Evolutionary conservation across 2,888 invertebrate genomes (phyloP).

Genomic region (Mallateleia sp.): DNA sequence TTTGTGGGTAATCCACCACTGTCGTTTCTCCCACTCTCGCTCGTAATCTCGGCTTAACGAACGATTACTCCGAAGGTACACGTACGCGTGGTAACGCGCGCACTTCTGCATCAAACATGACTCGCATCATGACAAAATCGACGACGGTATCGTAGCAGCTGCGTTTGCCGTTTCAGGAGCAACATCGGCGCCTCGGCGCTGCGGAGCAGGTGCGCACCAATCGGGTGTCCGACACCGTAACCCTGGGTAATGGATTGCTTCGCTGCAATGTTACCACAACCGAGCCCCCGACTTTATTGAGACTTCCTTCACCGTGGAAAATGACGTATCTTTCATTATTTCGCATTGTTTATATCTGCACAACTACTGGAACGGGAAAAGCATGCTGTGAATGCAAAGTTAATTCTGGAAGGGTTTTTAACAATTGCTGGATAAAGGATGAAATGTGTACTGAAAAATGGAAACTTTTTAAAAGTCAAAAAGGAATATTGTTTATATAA

Average conservation of each 20-base stretch:
- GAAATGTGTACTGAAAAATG: too few species aligned
- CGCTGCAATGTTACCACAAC: slow-evolving; percentile 20
- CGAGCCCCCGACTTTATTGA: slow-evolving; percentile 48
- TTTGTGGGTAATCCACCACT: slow-evolving; percentile 53
- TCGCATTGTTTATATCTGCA: background rate
- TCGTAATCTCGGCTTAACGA: slow-evolving; percentile 68
- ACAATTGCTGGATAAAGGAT: too few species aligned
- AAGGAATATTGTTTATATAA: too few species aligned
- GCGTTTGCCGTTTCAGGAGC: slow-evolving; percentile 77
- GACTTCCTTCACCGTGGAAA: slow-evolving; percentile 19
- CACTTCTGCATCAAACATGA: slow-evolving; percentile 73
- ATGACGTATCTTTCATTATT: slow-evolving; percentile 46
- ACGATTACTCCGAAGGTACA: slow-evolving; percentile 65
- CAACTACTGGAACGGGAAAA: too few species aligned
- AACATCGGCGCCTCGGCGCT: slow-evolving; percentile 66
- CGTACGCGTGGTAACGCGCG: slow-evolving; percentile 62
- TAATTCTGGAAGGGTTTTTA: too few species aligned
- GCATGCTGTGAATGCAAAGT: too few species aligned
- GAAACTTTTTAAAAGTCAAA: too few species aligned
- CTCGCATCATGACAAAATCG: slow-evolving; percentile 77
- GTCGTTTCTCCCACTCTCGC: slow-evolving; percentile 20
- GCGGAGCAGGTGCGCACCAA: slow-evolving; percentile 67
- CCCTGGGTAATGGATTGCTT: slow-evolving; percentile 70
- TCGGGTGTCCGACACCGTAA: slow-evolving; percentile 73
- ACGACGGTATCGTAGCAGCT: slow-evolving; percentile 84